phyloP scores from a whole-genome alignment of 1,140 invertebrate species.

The Mycetomoellerius zeteki region DNA sequence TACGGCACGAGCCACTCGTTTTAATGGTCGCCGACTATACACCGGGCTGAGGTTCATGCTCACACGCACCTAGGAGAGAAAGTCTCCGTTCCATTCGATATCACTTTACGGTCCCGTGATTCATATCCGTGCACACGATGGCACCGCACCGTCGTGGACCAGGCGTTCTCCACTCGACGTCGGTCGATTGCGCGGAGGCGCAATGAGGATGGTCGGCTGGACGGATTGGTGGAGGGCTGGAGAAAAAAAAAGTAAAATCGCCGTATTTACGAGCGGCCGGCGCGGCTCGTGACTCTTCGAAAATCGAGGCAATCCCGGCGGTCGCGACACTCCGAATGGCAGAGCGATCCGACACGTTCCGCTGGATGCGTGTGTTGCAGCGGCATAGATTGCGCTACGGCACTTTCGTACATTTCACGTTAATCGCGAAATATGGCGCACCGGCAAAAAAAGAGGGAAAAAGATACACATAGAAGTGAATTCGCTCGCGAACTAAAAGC shows the following conservation, averaged over 20 bases:
- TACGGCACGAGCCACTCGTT: slow-evolving; percentile 71
- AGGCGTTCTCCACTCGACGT: slow-evolving; percentile 39
- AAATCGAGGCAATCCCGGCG: slow-evolving; percentile 73
- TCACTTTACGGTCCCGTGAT: slow-evolving; percentile 81
- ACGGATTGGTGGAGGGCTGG: not conserved
- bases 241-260: slow-evolving; percentile 51
- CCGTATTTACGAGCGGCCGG: slow-evolving; percentile 70
- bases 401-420: slow-evolving; percentile 65
- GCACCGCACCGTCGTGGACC: slow-evolving; percentile 1
- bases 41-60: slow-evolving; percentile 52
- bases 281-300: slow-evolving; percentile 72
- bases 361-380: slow-evolving; percentile 48
- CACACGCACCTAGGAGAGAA: slow-evolving; percentile 42
- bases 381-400: slow-evolving; percentile 61
- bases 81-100: slow-evolving; percentile 77
- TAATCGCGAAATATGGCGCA: slow-evolving; percentile 49
- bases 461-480: not conserved
- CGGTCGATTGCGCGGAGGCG: slow-evolving; percentile 20
- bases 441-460: not conserved
- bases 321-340: slow-evolving; percentile 47
- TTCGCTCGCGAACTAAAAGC: slow-evolving; percentile 42
- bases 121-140: slow-evolving; percentile 70
- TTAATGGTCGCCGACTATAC: slow-evolving; percentile 65
- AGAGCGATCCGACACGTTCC: slow-evolving; percentile 44
- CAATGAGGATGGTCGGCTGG: not conserved